Base-by-base conservation (phyloP, 2,113 vertebrate genomes). In the Alethe diademata region DNA sequence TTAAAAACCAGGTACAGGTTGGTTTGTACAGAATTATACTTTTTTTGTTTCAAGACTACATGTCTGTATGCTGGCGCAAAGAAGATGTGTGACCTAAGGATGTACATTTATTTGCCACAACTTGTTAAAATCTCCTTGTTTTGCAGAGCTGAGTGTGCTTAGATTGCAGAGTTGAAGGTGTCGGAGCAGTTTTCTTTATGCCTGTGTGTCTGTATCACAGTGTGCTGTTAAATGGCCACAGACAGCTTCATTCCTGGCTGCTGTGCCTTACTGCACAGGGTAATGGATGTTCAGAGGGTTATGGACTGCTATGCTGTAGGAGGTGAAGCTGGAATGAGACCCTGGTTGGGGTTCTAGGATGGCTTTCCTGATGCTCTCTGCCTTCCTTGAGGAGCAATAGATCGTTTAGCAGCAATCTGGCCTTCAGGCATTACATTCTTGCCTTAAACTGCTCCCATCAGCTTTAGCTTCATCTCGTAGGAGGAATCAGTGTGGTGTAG, bases 291-390 rank as follows among this genome's bases (percentile, higher is more conserved):
- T 36, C 15, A 18, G 56, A n/a, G 35, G 10, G 6, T 67, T 35
- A 5, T 14, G 62, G 40, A 5, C 45, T 51, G 48, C 18, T 18
- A 0, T 4, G 18, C 42, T 35, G 0, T 26, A 10, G 45, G 53
- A 70, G 45, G 29, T 8, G 38, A 33, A 67, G 48, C 1, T 62
- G 82, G 33, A 51, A 25, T 20, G 69, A 69, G 22, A 11, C 29
- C 22, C 53, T 35, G 19, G 1, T 2, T 47, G 35, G 56, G 24
- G 3, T 22, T 47, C n/a, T 47, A 14, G n/a, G 29, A 35, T 56
- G 53, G 26, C 40, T 72, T 64, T 80, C 42, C 20, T 33, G 9
- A 5, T 13, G 51, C 26, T 75, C 51, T 20, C n/a, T 87, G 40
- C 51, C n/a, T 38, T 26, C 24, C 42, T 40, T 19, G 50, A 78